Evolutionary conservation across 2,888 invertebrate species (phyloP).

Genomic region (Parapristionchus giblindavisi): DNA sequence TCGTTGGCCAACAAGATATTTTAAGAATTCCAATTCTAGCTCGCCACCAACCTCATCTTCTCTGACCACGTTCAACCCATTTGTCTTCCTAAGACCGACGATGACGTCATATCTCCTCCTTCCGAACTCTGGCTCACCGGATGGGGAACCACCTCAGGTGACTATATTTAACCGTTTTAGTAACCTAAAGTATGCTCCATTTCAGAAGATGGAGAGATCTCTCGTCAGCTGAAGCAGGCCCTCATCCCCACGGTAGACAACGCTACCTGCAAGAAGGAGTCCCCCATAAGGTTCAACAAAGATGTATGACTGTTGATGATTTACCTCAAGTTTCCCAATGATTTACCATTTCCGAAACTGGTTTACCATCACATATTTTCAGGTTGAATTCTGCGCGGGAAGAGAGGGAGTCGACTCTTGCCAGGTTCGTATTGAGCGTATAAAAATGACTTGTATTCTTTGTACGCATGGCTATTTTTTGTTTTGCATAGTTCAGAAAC

Average conservation of each 20-base stretch:
- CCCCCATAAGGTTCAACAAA: slow-evolving; percentile 39
- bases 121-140: slow-evolving; percentile 40
- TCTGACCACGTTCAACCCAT: slow-evolving; percentile 41
- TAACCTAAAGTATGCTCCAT: no score
- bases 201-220: slow-evolving; percentile 38
- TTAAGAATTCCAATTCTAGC: not conserved
- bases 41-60: slow-evolving; percentile 30
- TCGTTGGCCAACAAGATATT: no score
- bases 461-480: no score
- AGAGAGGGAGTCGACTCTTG: slow-evolving; percentile 11
- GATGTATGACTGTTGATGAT: no score
- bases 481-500: no score
- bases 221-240: slow-evolving; percentile 41
- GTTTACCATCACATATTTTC: no score
- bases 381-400: slow-evolving; percentile 57
- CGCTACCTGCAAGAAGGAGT: slow-evolving; percentile 40
- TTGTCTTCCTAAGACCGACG: slow-evolving; percentile 40
- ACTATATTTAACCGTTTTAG: no score
- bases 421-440: no score
- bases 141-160: slow-evolving; percentile 43
- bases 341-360: no score
- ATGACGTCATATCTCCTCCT: slow-evolving; percentile 30
- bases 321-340: no score
- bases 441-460: no score
- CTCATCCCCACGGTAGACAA: slow-evolving; percentile 42